Conservation (phyloP, 2,888 invertebrate genomes). For the Hemistola chrysoprasaria region DNA sequence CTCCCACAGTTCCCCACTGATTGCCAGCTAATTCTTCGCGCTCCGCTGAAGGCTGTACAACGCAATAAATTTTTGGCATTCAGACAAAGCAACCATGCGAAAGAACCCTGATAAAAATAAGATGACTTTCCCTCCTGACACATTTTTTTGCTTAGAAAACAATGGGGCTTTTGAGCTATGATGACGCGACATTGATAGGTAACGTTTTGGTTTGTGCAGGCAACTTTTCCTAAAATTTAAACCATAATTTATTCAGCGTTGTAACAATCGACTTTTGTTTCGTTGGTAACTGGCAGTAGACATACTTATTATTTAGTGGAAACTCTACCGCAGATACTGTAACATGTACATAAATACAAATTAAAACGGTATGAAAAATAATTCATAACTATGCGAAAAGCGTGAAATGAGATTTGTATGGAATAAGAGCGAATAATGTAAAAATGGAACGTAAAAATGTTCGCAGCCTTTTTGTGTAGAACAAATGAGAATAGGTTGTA, state of each 20-base stretch:
- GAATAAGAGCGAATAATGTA: conserved; percentile 19
- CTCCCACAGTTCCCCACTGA: conserved; percentile 15
- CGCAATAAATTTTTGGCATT: conserved; percentile 77
- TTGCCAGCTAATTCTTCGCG: conserved; percentile 70
- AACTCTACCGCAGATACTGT: conserved; percentile 4
- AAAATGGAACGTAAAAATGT: conserved; percentile 13
- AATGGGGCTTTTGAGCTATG: conserved; percentile 38
- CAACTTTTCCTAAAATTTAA: background rate
- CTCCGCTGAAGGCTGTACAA: conserved; percentile 69
- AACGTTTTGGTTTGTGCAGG: conserved; percentile 4
- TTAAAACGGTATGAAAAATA: conserved; percentile 23
- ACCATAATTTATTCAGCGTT: no score
- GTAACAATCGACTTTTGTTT: no score
- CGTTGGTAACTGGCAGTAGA: background rate
- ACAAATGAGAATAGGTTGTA: conserved; percentile 14
- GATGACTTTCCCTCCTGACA: conserved; percentile 65
- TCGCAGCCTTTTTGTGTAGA: conserved; percentile 7
- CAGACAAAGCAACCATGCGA: conserved; percentile 68
- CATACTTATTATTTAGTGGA: conserved; percentile 1
- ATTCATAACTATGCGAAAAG: conserved; percentile 25
- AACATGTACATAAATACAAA: conserved; percentile 18
- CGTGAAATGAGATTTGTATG: conserved; percentile 24
- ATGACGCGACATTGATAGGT: conserved; percentile 16
- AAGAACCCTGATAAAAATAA: conserved; percentile 72
- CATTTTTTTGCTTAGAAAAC: conserved; percentile 67